Percentiles rank a stretch among this genome's conserved stretches.
Evolutionary conservation across 2,113 vertebrate species (phyloP).

Genomic region (Sinocyclocheilus anophthalmus): DNA sequence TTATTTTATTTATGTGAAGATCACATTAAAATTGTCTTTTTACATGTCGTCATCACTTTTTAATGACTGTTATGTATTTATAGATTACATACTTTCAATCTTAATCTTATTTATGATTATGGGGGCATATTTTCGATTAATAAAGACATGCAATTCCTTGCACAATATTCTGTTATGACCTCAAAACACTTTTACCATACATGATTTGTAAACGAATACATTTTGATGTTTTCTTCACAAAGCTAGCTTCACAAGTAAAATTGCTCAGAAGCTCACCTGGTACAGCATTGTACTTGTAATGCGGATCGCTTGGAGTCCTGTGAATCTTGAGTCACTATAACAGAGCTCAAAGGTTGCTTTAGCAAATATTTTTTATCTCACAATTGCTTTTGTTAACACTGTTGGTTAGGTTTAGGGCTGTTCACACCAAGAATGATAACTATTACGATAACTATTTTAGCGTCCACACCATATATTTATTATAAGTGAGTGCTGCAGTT

Average conservation of each 20-base stretch:
- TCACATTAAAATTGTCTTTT: background rate
- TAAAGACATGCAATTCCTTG: too few species aligned
- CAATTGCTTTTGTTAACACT: background rate
- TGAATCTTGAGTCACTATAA: background rate
- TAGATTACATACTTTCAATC: too few species aligned
- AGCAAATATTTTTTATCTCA: background rate
- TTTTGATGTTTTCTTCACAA: background rate
- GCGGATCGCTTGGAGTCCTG: background rate
- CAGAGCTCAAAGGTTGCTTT: background rate
- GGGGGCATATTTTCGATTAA: too few species aligned
- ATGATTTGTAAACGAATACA: background rate
- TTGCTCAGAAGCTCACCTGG: background rate
- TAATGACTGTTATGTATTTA: background rate
- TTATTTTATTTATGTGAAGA: background rate
- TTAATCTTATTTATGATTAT: too few species aligned
- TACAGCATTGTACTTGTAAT: background rate
- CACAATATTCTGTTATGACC: too few species aligned
- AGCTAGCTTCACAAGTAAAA: background rate
- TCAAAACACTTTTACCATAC: background rate
- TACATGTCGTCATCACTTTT: background rate
- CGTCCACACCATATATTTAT: too few species aligned
- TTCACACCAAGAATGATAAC: too few species aligned
- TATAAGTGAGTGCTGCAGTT: too few species aligned
- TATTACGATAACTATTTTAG: too few species aligned
- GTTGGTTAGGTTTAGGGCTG: background rate